Evolutionary conservation across 1,140 invertebrate species (phyloP).

Genomic region (Bombyx mandarina): DNA sequence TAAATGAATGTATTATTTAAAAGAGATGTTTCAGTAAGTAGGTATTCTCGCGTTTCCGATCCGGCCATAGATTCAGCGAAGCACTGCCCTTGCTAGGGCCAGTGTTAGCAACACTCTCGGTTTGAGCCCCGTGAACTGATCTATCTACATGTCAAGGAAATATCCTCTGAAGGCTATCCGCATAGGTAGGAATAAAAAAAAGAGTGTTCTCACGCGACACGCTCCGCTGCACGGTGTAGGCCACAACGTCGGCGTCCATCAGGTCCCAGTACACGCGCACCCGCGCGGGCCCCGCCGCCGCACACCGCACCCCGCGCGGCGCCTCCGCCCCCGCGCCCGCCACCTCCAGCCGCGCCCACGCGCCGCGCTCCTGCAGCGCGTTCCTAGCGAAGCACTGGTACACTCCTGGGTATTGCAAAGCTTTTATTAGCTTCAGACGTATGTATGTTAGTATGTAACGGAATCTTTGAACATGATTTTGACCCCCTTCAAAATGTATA

Average conservation of each 20-base stretch:
- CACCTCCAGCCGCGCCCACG: slow-evolving; percentile 45
- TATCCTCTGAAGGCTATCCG: too few relatives aligned
- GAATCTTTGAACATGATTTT: too few relatives aligned
- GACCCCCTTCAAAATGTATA: too few relatives aligned
- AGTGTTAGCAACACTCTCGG: not conserved
- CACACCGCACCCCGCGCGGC: slow-evolving; percentile 31
- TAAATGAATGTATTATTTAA: not conserved
- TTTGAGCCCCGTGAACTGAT: too few relatives aligned
- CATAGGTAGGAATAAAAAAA: too few relatives aligned
- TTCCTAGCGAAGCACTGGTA: slow-evolving; percentile 60
- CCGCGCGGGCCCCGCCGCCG: slow-evolving; percentile 22
- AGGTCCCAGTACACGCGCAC: slow-evolving; percentile 36
- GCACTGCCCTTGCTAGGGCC: slow-evolving; percentile 4
- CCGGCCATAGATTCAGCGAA: too few relatives aligned
- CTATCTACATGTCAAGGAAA: too few relatives aligned
- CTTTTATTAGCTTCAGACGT: not conserved
- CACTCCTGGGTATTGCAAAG: slow-evolving; percentile 28
- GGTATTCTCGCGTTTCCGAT: too few relatives aligned
- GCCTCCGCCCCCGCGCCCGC: slow-evolving; percentile 30
- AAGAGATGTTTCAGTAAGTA: not conserved
- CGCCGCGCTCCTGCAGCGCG: slow-evolving; percentile 11
- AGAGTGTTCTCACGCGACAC: not conserved
- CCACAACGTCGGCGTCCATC: slow-evolving; percentile 21
- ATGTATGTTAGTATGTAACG: too few relatives aligned
- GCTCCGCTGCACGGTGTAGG: slow-evolving; percentile 38